These are phyloP conservation scores for Hypotaenidia philippensis DNA, from an alignment of 2,797 vertebrate genomes.

Conservation along the genomic window DNA sequence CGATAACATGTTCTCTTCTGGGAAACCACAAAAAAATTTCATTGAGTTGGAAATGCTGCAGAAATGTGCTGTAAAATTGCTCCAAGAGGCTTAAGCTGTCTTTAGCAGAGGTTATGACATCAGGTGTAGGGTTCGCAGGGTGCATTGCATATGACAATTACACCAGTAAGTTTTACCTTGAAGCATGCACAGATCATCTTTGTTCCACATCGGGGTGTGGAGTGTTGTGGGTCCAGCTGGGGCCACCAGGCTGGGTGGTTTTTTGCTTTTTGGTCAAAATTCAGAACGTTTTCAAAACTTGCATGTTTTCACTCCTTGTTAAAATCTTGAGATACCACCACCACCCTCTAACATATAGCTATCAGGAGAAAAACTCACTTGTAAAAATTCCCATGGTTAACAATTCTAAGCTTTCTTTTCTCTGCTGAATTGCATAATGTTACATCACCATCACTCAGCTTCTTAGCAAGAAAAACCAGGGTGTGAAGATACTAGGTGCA, in stretches of 20 bases:
- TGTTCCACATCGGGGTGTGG: accelerated
- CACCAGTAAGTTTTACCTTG: not conserved
- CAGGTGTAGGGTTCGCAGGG: not conserved
- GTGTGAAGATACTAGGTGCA: not conserved
- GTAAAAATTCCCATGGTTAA: not conserved
- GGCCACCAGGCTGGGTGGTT: not conserved
- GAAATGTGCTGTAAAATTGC: not conserved
- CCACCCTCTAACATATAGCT: not conserved
- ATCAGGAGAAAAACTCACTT: not conserved
- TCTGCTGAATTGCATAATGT: not conserved
- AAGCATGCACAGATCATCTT: not conserved
- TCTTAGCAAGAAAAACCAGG: not conserved
- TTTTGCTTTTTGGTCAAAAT: not conserved
- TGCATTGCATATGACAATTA: not conserved
- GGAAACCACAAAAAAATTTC: not conserved
- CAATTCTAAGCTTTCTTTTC: not conserved
- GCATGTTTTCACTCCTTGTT: accelerated
- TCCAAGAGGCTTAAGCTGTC: not conserved
- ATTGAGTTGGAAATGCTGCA: not conserved
- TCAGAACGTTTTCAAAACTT: not conserved
- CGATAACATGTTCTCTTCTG: not conserved
- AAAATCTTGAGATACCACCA: not conserved
- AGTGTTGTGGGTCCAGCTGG: not conserved
- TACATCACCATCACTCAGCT: not conserved
- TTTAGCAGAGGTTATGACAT: not conserved